A percentile compares a stretch with the other conserved stretches of the same genome.
Conservation (phyloP, 2,113 vertebrate species). For the Nesoenas mayeri region DNA sequence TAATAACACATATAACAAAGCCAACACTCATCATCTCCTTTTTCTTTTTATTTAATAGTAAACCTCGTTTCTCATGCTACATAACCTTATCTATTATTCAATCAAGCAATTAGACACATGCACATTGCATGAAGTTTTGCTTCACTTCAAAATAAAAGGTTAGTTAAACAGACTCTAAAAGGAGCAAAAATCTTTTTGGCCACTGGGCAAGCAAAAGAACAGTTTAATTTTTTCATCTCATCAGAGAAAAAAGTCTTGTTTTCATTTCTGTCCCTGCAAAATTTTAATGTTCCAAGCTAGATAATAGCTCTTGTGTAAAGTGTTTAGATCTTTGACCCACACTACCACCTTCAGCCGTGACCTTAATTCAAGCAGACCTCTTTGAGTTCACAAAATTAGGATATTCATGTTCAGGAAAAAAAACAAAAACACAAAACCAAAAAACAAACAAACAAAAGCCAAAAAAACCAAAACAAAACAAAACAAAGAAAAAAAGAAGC, state of each 20-base stretch:
- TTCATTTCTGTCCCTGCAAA: background rate
- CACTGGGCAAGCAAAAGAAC: background rate
- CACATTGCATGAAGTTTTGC: background rate
- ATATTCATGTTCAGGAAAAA: background rate
- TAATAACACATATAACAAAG: background rate
- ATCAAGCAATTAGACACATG: background rate
- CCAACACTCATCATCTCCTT: rapidly evolving
- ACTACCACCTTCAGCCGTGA: background rate
- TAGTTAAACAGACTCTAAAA: background rate
- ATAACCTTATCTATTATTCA: background rate
- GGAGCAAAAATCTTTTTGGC: background rate
- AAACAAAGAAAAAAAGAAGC: background rate
- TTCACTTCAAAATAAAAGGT: background rate
- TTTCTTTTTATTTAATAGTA: background rate
- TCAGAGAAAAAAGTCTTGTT: background rate
- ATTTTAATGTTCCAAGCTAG: background rate
- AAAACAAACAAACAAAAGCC: too few relatives aligned
- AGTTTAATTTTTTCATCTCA: background rate
- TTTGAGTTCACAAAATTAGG: background rate
- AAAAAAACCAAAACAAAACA: too few relatives aligned
- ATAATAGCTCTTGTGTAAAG: background rate
- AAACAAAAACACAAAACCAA: too few relatives aligned
- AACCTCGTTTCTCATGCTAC: background rate
- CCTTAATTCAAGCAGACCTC: background rate
- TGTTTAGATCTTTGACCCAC: background rate